These are phyloP conservation scores for Anguilla marmorata DNA, from an alignment of 2,797 vertebrate species.

Conservation along the genomic window DNA sequence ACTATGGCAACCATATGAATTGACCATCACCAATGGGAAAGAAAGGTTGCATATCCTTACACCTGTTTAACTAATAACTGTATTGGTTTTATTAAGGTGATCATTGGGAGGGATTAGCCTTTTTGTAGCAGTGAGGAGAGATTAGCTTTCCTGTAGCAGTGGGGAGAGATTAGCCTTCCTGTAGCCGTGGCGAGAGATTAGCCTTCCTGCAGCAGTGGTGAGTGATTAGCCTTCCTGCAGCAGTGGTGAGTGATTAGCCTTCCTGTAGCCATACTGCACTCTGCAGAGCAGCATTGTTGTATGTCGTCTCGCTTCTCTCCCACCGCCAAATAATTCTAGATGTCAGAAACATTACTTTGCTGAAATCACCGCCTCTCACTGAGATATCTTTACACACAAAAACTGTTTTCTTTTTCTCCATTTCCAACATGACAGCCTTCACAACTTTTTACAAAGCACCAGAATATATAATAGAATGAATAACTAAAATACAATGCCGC, in stretches of 20 bases:
- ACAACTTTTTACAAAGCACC: background rate
- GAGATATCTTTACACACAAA: background rate
- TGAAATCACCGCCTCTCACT: background rate
- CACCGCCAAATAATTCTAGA: background rate
- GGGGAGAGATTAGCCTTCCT: background rate
- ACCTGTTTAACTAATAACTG: too few relatives aligned
- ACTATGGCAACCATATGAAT: too few relatives aligned
- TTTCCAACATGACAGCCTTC: background rate
- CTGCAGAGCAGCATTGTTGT: background rate
- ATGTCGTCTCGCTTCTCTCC: background rate
- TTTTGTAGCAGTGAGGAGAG: too few relatives aligned
- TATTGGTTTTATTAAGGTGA: too few relatives aligned
- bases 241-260: background rate
- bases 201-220: background rate
- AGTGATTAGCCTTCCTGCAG: background rate
- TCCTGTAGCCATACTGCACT: background rate
- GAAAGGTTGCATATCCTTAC: too few relatives aligned
- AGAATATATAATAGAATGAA: background rate
- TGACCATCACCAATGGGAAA: too few relatives aligned
- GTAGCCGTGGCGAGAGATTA: background rate
- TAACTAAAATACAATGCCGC: background rate
- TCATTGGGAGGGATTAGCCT: too few relatives aligned
- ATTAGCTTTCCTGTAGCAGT: too few relatives aligned
- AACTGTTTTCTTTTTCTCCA: background rate
- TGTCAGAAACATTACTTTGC: background rate